Evolutionary conservation across 2,888 invertebrate species (phyloP), one percentile per base, ranked within the genome.

Genomic region (Leucania comma): DNA sequence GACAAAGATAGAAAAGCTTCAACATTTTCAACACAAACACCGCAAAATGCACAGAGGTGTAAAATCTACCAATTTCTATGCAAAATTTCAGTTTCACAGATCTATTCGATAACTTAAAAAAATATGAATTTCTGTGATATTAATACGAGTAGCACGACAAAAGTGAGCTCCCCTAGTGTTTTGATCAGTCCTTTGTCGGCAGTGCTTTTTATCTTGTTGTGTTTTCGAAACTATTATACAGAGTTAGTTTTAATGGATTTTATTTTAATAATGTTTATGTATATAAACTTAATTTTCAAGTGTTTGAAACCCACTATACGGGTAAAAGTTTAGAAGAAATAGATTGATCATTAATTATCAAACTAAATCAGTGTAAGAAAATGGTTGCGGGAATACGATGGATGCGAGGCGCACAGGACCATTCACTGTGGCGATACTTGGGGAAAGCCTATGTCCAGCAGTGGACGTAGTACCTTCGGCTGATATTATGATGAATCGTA

Each of bases 31-130:
- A 56, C 46, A 60, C 20, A 14, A 4, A 46, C 10, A 35, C 29
- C 9, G 10, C 12, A 14, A 26, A 53, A 3, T 14, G 22, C 60
- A 46, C 50, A 48, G 63, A 54, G 53, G 26, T 42, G 6, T 64
- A 54, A 74, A 80, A 51, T 62, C 46, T 3, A 10, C 35, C 71
- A 58, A 71, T 78, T 60, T 69, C 42, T 57, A 67, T 69, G 61
- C 77, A 77, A 64, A 81, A 69, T 58, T 38, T 69, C 61, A 67
- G 60, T 61, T 67, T 51, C 17, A 22, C 32, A 29, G 48, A 71
- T 65, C 48, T 54, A 61, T 65, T 64, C 38, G 54, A 70, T 61
- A 50, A 64, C 69, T 69, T 54, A 50, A 24, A 68, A 51, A 64
- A 75, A 48, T 51, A 20, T n/a, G 10, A 24, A 29, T 56, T 48